Conservation (phyloP, 2,113 vertebrate genomes). For the Rhodinocichla rosea region DNA sequence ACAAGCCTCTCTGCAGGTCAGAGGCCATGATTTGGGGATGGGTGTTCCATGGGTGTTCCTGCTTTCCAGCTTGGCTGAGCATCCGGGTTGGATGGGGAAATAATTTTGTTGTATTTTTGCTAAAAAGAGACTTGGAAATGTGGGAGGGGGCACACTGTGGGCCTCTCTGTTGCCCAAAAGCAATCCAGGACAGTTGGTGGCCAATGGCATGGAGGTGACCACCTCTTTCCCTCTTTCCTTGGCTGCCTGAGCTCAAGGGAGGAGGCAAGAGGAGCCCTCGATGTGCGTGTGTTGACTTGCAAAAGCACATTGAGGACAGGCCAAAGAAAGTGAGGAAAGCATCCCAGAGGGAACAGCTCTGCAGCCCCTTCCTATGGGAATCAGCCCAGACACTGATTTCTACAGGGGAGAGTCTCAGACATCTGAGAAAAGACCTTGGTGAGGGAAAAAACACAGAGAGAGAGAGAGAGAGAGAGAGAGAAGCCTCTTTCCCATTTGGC, state of each 20-base stretch:
- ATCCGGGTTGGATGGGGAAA: background rate
- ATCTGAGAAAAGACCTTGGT: accelerated
- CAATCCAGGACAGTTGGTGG: background rate
- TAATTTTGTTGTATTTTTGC: background rate
- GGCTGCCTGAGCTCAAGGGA: background rate
- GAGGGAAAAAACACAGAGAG: background rate
- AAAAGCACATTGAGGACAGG: background rate
- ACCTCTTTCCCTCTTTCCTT: background rate
- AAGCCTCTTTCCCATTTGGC: background rate
- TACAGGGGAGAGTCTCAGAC: background rate
- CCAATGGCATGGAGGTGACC: background rate
- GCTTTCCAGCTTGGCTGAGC: background rate
- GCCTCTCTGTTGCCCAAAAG: background rate
- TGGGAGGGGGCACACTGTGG: background rate
- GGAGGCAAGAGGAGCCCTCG: background rate
- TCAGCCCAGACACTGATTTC: background rate
- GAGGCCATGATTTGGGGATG: background rate
- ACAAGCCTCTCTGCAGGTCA: background rate
- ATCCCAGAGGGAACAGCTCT: background rate
- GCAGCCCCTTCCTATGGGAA: background rate
- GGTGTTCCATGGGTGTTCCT: background rate
- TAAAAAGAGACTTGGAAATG: background rate
- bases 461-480: background rate
- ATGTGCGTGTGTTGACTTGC: accelerated
- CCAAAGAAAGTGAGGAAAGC: background rate